Evolutionary conservation across 2,113 vertebrate genomes (phyloP).

Genomic region (Malurus melanocephalus): DNA sequence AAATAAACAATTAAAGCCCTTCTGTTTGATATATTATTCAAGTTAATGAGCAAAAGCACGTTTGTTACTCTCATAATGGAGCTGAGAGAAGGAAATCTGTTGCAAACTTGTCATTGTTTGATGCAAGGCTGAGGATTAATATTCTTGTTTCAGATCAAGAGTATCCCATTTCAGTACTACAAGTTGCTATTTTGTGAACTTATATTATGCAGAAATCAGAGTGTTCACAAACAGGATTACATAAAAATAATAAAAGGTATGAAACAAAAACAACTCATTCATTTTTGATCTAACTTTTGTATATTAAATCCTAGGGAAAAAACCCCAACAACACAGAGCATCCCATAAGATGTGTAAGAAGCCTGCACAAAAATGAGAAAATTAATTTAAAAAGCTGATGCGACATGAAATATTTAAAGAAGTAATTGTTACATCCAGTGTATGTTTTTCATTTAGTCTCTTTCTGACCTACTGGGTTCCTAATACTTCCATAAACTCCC

Average conservation of each 20-base stretch:
- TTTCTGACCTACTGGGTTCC: background rate
- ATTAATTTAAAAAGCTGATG: background rate
- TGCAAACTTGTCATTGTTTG: constrained; percentile 51
- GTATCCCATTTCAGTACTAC: constrained; percentile 35
- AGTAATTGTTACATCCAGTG: background rate
- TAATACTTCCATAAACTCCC: background rate
- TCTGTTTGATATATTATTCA: constrained; percentile 53
- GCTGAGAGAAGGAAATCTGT: constrained; percentile 26
- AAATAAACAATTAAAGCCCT: constrained; percentile 55
- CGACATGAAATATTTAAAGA: background rate
- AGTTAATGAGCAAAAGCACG: constrained; percentile 34
- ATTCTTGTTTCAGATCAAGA: constrained; percentile 52
- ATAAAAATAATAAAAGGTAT: background rate
- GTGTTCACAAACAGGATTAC: background rate
- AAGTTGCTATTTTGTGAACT: constrained; percentile 30
- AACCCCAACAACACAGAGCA: background rate
- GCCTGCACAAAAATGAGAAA: background rate
- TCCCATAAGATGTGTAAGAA: background rate
- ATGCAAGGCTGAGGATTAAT: constrained; percentile 35
- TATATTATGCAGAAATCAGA: constrained; percentile 2
- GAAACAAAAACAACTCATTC: background rate
- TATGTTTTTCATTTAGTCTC: background rate
- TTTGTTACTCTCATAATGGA: constrained; percentile 27
- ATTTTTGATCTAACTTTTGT: background rate
- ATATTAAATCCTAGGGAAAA: background rate